Evolutionary conservation across 2,113 vertebrate genomes (phyloP).

Genomic region (Mesitornis unicolor): DNA sequence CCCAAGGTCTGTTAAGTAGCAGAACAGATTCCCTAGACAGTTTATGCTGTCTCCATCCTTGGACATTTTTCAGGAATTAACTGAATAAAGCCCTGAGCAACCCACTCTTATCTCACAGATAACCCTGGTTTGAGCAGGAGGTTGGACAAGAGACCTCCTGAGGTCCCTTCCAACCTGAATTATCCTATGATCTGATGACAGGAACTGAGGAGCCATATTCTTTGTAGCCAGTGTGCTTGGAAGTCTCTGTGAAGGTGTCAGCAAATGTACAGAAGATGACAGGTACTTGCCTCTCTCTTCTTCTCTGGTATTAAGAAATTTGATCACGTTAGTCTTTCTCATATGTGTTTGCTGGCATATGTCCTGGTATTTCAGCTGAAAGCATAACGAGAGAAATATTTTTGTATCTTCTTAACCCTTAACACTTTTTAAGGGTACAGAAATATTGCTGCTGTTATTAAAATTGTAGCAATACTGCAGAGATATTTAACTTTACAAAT

Average conservation of each 20-base stretch:
- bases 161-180: not conserved
- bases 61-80: not conserved
- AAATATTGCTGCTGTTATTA: not conserved
- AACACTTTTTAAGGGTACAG: not conserved
- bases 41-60: not conserved
- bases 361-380: not conserved
- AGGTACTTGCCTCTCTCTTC: not conserved
- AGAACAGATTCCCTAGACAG: not conserved
- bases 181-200: not conserved
- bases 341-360: not conserved
- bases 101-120: not conserved
- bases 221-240: not conserved
- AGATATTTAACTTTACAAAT: not conserved
- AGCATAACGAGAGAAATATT: not conserved
- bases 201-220: not conserved
- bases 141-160: not conserved
- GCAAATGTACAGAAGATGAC: not conserved
- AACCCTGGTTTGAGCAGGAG: not conserved
- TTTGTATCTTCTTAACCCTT: not conserved
- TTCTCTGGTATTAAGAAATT: not conserved
- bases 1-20: not conserved
- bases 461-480: not conserved
- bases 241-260: not conserved
- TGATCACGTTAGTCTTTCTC: not conserved
- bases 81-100: not conserved